Base-by-base conservation (phyloP, 2,113 vertebrate genomes). In the Corapipo altera region DNA sequence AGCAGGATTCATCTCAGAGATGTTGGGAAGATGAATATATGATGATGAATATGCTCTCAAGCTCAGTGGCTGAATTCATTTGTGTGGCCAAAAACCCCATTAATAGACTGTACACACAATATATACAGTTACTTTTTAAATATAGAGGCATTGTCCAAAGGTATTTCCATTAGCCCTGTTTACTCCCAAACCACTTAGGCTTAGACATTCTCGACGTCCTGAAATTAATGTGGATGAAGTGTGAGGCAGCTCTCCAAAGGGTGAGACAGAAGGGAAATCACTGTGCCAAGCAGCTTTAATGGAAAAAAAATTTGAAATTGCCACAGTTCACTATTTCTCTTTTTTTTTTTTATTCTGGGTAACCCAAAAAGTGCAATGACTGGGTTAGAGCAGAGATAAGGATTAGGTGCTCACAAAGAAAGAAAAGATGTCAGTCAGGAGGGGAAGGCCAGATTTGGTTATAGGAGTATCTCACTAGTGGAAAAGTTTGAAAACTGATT, bases 131-230 rank as follows among this genome's bases (percentile, higher is more conserved):
- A 46, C 46, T 79, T 88, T 67, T 92, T 82, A 94, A 93, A 94
- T 95, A 93, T 37, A 95, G 88, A 75, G 86, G 65, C 86, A 94
- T 97, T 97, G 86, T 96, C 73, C 88, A 85, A 83, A 82, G 52
- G 32, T 87, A 91, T 97, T 96, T 94, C 80, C 89, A 43, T 85
- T 67, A 64, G 79, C 16, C 73, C 57, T 88, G n/a, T 91, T 95
- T 92, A 61, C 61, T 86, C 77, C 83, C 76, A 91, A 84, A 87
- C 80, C 88, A 32, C 80, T 89, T 58, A 80, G 57, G 92, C 80
- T 89, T 86, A 95, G 92, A 94, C 88, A 80, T 91, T 92, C 67
- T 88, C 0, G 14, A 89, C 26, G 12, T 90, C 80, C 79, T 51
- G 28, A 78, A 52, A 79, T 85, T 89, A 95, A 93, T 73, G 70